Evolutionary conservation across 1,140 invertebrate genomes (phyloP).

Genomic region (Nixonia krombeini): DNA sequence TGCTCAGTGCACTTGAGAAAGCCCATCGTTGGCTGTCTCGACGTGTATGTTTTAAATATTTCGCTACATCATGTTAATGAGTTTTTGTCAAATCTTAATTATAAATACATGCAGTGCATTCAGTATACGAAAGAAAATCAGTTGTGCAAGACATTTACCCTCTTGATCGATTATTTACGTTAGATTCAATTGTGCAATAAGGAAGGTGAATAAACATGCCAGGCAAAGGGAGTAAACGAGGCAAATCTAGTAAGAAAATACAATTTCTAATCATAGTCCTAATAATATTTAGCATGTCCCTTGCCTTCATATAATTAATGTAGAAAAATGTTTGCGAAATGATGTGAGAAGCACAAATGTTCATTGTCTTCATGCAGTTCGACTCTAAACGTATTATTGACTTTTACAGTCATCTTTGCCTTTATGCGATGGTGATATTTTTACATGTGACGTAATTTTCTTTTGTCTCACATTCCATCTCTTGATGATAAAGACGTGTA

Average conservation of each 20-base stretch:
- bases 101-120: constrained; percentile 67
- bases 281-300: too few species aligned
- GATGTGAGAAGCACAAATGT: too few species aligned
- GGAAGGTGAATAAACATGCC: constrained; percentile 61
- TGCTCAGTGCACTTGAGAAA: constrained; percentile 57
- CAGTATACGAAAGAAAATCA: constrained; percentile 70
- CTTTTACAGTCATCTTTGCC: too few species aligned
- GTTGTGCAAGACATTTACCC: constrained; percentile 69
- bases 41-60: constrained; percentile 64
- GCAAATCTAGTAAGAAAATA: constrained; percentile 60
- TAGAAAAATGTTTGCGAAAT: background rate
- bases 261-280: background rate
- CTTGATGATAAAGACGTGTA: too few species aligned
- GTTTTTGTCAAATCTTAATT: constrained; percentile 61
- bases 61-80: constrained; percentile 70
- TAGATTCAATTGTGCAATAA: constrained; percentile 66
- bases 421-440: too few species aligned
- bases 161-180: constrained; percentile 67
- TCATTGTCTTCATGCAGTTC: background rate
- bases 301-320: too few species aligned
- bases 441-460: too few species aligned
- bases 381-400: background rate
- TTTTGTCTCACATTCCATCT: too few species aligned
- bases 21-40: constrained; percentile 65
- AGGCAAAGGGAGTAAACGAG: constrained; percentile 63